phyloP scores from a whole-genome alignment of 2,113 vertebrate genomes.

The Oryzias woworae region DNA sequence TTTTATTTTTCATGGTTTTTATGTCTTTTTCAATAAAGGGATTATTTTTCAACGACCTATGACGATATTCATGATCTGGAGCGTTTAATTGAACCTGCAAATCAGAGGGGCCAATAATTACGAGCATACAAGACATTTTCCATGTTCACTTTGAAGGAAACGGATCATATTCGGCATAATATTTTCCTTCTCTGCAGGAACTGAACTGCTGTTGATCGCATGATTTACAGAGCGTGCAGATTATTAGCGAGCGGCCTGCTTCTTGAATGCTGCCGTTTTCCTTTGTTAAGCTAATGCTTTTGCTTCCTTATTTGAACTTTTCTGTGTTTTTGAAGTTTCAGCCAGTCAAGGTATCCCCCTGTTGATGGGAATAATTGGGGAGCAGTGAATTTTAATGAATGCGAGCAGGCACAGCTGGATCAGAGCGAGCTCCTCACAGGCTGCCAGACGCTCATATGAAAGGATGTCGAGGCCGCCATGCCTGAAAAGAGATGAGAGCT shows the following conservation, averaged over 20 bases:
- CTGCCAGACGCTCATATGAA: constrained; percentile 44
- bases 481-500: constrained; percentile 25
- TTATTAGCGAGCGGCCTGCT: constrained; percentile 31
- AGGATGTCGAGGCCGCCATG: background rate
- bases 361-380: constrained; percentile 59
- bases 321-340: constrained; percentile 30
- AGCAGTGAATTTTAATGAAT: constrained; percentile 47
- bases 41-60: background rate
- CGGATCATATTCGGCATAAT: background rate
- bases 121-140: constrained; percentile 12
- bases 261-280: background rate
- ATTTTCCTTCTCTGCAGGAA: constrained; percentile 4
- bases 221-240: constrained; percentile 3
- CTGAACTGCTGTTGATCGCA: background rate
- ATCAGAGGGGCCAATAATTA: background rate
- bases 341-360: constrained; percentile 36
- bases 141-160: constrained; percentile 29
- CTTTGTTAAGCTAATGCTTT: background rate
- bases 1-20: background rate
- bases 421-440: constrained; percentile 32
- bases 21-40: background rate
- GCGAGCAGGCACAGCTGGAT: constrained; percentile 42
- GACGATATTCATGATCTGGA: background rate
- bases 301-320: constrained; percentile 3
- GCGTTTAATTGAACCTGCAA: background rate